Evolutionary conservation across 2,113 vertebrate species (phyloP).

Genomic region (Tragelaphus imberbis): DNA sequence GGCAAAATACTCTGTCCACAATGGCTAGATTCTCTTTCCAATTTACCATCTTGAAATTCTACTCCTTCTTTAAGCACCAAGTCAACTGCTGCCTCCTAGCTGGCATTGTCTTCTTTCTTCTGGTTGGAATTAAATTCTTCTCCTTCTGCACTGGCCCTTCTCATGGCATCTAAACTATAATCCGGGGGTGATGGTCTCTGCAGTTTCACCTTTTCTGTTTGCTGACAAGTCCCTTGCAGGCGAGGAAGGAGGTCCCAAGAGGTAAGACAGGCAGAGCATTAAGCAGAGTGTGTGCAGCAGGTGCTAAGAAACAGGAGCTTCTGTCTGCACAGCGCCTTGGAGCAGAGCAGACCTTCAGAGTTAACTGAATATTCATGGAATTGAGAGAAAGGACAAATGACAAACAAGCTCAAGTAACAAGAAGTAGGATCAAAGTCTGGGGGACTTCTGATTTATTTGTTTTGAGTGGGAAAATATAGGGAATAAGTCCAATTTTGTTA

Average conservation of each 20-base stretch:
- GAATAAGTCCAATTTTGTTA: not conserved
- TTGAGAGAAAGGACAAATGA: not conserved
- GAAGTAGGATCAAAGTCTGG: not conserved
- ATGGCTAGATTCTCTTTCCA: not conserved
- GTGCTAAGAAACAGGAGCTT: not conserved
- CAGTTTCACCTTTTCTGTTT: not conserved
- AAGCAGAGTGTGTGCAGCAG: accelerated
- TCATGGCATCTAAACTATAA: not conserved
- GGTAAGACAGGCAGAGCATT: too few relatives aligned
- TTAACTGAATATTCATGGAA: not conserved
- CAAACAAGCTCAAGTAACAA: not conserved
- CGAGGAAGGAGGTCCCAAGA: not conserved
- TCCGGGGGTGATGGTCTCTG: not conserved
- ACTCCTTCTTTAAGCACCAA: not conserved
- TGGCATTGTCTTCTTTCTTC: not conserved
- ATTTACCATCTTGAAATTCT: not conserved
- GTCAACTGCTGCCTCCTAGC: not conserved
- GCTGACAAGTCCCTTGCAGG: not conserved
- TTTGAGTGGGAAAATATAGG: not conserved
- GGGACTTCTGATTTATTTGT: not conserved
- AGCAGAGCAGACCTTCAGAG: not conserved
- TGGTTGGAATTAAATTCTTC: not conserved
- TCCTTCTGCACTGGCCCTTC: not conserved
- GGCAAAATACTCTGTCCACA: not conserved
- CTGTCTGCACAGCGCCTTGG: not conserved